Base-by-base conservation (phyloP, 2,797 vertebrate species). In the Melopsittacus undulatus region DNA sequence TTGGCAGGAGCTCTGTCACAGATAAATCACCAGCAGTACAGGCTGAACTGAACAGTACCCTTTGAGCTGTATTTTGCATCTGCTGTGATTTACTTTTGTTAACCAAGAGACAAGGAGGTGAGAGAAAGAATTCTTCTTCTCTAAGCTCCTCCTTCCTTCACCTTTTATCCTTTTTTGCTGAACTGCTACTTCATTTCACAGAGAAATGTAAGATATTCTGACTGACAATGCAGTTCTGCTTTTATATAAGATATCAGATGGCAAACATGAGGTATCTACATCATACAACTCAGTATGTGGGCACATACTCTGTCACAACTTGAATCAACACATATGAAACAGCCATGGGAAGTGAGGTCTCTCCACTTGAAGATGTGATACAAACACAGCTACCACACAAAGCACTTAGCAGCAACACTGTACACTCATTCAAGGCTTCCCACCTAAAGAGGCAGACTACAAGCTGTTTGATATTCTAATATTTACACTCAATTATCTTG, bases 401-500 rank as follows among this genome's bases (percentile, higher is more conserved):
- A 26, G 46, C 26, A 16, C 66, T 22, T 22, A 66, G 8, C 86
- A 82, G 79, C 46, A 48, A 63, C 19, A 16, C 42, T 13, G 20
- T 11, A 32, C 24, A 8, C 42, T 82, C 30, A 42, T 24, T 68
- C 52, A 61, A 51, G 48, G 64, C 67, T 48, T 70, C 57, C 70
- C 42, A 67, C 67, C 74, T 48, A 40, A 84, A 77, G 56, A 85
- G 77, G 56, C 6, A 3, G 45, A 64, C 51, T 74, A 42, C 83
- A 90, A 89, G 77, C 70, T 89, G 63, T 38, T 90, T 68, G 56
- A 43, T 74, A 92, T 74, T 90, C 73, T 73, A 89, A 62, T 87
- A 90, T 68, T 92, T 90, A 90, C 67, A 69, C 68, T 76, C 69
- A 81, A 70, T 95, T 89, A 83, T 88, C 82, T 59, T 59, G 8